Percentiles rank a stretch among this genome's conserved stretches.
Conservation (phyloP, 2,797 vertebrate species). For the Crenuchus spilurus region DNA sequence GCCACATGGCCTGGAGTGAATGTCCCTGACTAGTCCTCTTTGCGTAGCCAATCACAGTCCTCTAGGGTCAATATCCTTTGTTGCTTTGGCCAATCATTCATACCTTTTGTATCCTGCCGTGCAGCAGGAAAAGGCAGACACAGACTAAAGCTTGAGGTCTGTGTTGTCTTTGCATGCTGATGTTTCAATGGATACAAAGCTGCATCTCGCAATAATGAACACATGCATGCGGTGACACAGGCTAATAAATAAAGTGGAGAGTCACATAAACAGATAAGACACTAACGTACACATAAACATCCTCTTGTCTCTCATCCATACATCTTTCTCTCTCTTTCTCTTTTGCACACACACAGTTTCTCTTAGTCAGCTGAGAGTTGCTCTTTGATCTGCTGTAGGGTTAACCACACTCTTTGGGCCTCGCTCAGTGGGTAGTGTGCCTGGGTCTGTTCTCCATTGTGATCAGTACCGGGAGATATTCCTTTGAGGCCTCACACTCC, state of each 20-base stretch:
- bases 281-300: conserved; percentile 27
- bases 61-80: conserved; percentile 6
- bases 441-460: conserved; percentile 46
- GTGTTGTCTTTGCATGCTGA: neutral
- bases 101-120: neutral
- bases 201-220: conserved; percentile 19
- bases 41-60: conserved; percentile 20
- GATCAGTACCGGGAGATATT: conserved; percentile 35
- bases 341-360: conserved; percentile 22
- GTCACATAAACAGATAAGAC: conserved; percentile 21
- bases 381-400: conserved; percentile 66
- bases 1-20: conserved; percentile 24
- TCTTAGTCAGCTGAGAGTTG: conserved; percentile 47
- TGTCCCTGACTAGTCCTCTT: conserved; percentile 2
- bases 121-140: neutral
- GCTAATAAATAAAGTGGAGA: conserved; percentile 35
- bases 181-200: neutral
- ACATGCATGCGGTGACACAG: conserved; percentile 3
- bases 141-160: too few species aligned
- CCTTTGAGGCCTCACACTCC: conserved; percentile 45
- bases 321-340: neutral
- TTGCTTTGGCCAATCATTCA: conserved; percentile 8
- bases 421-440: conserved; percentile 50
- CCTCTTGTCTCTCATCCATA: conserved; percentile 17
- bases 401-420: conserved; percentile 56